A percentile compares a stretch with the other conserved stretches of the same genome.
These are phyloP conservation scores for Littorina saxatilis DNA, from an alignment of 1,140 invertebrate species.

Conservation along the genomic window DNA sequence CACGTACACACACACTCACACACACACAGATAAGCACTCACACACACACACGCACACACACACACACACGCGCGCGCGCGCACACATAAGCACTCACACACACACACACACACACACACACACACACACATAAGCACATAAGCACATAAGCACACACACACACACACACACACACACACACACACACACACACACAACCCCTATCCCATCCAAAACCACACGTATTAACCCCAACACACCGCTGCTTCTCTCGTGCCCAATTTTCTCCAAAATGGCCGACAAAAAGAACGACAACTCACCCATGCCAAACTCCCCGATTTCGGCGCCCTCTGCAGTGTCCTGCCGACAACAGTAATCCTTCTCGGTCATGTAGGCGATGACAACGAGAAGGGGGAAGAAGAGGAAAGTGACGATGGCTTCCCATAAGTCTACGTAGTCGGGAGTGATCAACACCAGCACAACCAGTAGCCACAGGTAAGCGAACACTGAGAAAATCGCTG, in stretches of 20 bases:
- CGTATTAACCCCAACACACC: too few relatives aligned
- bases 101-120: not conserved
- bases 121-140: not conserved
- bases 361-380: conserved; percentile 78
- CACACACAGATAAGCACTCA: not conserved
- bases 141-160: not conserved
- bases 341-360: conserved; percentile 74
- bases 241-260: too few relatives aligned
- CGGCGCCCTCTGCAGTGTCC: conserved; percentile 39
- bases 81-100: conserved; percentile 17
- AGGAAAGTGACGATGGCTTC: conserved; percentile 81
- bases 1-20: not conserved
- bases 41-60: conserved; percentile 22
- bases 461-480: conserved; percentile 83
- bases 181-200: too few relatives aligned
- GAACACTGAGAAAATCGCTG: conserved; percentile 79
- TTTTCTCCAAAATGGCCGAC: too few relatives aligned
- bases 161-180: not conserved
- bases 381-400: conserved; percentile 79
- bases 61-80: not conserved
- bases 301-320: conserved; percentile 53
- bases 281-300: conserved; percentile 48
- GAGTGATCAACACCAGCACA: conserved; percentile 77
- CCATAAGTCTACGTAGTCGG: conserved; percentile 80
- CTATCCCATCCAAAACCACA: too few relatives aligned